These are phyloP conservation scores for Carcina quercana DNA, from an alignment of 2,888 invertebrate genomes.

Conservation along the genomic window DNA sequence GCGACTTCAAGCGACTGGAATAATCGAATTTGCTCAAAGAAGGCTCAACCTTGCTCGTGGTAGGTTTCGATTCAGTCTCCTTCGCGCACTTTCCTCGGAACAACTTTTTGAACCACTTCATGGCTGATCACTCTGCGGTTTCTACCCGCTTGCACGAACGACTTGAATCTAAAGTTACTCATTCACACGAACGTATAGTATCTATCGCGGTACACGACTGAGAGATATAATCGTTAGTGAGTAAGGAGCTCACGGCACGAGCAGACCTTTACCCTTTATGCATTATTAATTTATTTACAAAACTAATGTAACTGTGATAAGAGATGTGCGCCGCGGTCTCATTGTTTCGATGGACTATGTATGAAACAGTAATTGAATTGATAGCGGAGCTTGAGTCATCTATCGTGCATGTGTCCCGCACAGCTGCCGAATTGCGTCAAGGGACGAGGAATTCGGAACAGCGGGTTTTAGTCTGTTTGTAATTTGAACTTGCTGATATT, in stretches of 20 bases:
- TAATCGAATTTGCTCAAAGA: conserved; percentile 29
- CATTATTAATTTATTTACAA: conserved; percentile 59
- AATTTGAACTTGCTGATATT: too few species aligned
- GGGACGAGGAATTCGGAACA: conserved; percentile 5
- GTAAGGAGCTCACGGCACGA: conserved; percentile 50
- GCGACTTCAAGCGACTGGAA: conserved; percentile 19
- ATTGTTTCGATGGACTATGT: conserved; percentile 47
- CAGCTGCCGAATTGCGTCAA: conserved; percentile 7
- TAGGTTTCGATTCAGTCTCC: conserved; percentile 26
- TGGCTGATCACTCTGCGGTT: conserved; percentile 76
- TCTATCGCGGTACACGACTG: conserved; percentile 34
- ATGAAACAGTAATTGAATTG: conserved; percentile 37
- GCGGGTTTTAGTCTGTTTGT: too few species aligned
- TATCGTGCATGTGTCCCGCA: conserved; percentile 24
- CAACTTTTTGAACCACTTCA: conserved; percentile 80
- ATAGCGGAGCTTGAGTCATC: conserved; percentile 35
- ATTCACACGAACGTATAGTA: conserved; percentile 50
- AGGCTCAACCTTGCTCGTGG: conserved; percentile 21
- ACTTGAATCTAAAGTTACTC: conserved; percentile 76
- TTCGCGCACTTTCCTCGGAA: conserved; percentile 72
- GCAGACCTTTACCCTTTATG: conserved; percentile 64
- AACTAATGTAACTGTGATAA: conserved; percentile 52
- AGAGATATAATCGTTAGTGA: conserved; percentile 23
- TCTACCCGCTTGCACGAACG: conserved; percentile 76
- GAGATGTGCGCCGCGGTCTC: conserved; percentile 43